These are phyloP conservation scores for Sciurus vulgaris DNA, from an alignment of 2,797 vertebrate genomes.

Conservation along the genomic window DNA sequence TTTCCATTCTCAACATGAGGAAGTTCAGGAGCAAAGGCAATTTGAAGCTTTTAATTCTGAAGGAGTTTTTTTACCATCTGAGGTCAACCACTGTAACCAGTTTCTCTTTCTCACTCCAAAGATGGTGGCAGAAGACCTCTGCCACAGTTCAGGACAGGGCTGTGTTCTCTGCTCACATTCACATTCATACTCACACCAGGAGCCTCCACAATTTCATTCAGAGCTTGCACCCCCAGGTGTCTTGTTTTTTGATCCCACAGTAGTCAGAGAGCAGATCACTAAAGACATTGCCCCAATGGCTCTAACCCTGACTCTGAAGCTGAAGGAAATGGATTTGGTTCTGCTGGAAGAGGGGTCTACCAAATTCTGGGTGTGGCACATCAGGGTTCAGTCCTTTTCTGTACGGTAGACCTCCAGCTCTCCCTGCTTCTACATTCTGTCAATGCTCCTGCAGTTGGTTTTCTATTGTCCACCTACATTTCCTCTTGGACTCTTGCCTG, in stretches of 20 bases:
- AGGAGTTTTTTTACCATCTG: background rate
- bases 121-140: background rate
- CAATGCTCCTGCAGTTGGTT: background rate
- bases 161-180: background rate
- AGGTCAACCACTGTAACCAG: background rate
- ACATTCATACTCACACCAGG: no score
- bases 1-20: no score
- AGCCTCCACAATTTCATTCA: no score
- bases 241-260: background rate
- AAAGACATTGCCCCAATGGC: accelerated
- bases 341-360: no score
- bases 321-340: background rate
- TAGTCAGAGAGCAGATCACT: background rate
- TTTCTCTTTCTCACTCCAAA: no score
- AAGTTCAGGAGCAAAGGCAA: no score
- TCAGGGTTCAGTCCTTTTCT: no score
- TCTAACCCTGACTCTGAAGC: background rate
- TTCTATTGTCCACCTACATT: no score
- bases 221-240: background rate
- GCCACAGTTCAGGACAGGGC: background rate
- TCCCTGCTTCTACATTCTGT: background rate
- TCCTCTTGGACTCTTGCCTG: no score
- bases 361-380: background rate
- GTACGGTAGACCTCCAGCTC: background rate
- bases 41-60: no score